Evolutionary conservation across 2,888 invertebrate genomes (phyloP).

Genomic region (Tromatobia lineatoria): DNA sequence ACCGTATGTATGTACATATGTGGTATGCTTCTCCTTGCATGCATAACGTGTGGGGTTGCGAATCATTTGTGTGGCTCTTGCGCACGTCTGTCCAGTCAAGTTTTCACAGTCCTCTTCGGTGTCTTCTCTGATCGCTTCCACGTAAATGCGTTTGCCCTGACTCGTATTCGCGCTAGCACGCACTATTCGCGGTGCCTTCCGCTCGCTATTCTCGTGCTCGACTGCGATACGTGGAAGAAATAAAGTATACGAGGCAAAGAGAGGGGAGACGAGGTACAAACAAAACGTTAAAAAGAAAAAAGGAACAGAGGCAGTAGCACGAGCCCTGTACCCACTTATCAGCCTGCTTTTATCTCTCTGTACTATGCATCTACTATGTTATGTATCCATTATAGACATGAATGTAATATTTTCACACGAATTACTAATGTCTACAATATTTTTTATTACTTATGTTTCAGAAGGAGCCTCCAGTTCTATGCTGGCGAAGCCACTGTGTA

Average conservation of each 20-base stretch:
- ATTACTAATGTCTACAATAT: slow-evolving; percentile 30
- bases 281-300: slow-evolving; percentile 7
- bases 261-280: slow-evolving; percentile 16
- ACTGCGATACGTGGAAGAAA: slow-evolving; percentile 63
- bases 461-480: slow-evolving; percentile 81
- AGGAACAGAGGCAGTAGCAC: slow-evolving; percentile 22
- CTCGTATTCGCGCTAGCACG: slow-evolving; percentile 57
- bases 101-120: slow-evolving; percentile 45
- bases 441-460: slow-evolving; percentile 73
- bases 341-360: slow-evolving; percentile 34
- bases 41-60: slow-evolving; percentile 25
- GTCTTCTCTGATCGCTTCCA: slow-evolving; percentile 72
- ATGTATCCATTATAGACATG: slow-evolving; percentile 44
- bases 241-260: slow-evolving; percentile 25
- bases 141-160: slow-evolving; percentile 68
- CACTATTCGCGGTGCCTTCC: slow-evolving; percentile 13
- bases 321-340: slow-evolving; percentile 46
- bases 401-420: slow-evolving; percentile 45
- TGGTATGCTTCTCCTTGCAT: background rate
- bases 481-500: slow-evolving; percentile 81
- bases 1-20: background rate
- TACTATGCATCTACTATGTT: slow-evolving; percentile 36
- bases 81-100: slow-evolving; percentile 26
- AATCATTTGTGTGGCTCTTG: slow-evolving; percentile 27
- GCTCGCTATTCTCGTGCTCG: slow-evolving; percentile 9